Conservation (phyloP, 2,888 invertebrate genomes). For the Mechanitis messenoides region DNA sequence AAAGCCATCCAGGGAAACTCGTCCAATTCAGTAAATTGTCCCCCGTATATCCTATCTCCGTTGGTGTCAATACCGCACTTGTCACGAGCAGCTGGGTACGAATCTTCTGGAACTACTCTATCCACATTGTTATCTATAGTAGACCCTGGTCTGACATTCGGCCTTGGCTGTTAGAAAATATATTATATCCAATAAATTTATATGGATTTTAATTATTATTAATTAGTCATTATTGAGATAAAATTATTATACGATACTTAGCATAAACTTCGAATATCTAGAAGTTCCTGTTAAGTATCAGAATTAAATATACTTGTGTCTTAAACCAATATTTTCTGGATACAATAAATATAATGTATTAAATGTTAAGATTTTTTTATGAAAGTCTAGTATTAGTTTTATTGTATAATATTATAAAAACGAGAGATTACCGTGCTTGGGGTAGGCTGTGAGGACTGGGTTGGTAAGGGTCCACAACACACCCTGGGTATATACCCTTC, state of each 20-base stretch:
- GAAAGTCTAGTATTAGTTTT: background rate
- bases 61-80: constrained; percentile 76
- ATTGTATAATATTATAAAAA: background rate
- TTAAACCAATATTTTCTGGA: no score
- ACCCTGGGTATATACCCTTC: constrained; percentile 65
- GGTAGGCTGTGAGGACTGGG: constrained; percentile 16
- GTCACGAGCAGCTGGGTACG: constrained; percentile 45
- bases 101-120: constrained; percentile 44
- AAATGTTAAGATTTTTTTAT: no score
- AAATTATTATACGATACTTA: no score
- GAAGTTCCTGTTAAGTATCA: no score
- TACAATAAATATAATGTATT: no score
- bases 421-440: constrained; percentile 26
- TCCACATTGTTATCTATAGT: constrained; percentile 28
- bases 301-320: no score
- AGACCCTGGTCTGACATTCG: constrained; percentile 7
- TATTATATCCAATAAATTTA: constrained; percentile 3
- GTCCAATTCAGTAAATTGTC: constrained; percentile 77
- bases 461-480: constrained; percentile 70
- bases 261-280: no score
- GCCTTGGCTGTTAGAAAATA: constrained; percentile 29
- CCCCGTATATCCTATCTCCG: constrained; percentile 79
- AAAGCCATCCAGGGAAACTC: constrained; percentile 81
- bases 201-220: background rate
- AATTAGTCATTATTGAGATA: no score